A percentile compares a stretch with the other conserved stretches of the same genome.
phyloP scores from a whole-genome alignment of 1,140 invertebrate species.

The Bilobella aurantiaca region DNA sequence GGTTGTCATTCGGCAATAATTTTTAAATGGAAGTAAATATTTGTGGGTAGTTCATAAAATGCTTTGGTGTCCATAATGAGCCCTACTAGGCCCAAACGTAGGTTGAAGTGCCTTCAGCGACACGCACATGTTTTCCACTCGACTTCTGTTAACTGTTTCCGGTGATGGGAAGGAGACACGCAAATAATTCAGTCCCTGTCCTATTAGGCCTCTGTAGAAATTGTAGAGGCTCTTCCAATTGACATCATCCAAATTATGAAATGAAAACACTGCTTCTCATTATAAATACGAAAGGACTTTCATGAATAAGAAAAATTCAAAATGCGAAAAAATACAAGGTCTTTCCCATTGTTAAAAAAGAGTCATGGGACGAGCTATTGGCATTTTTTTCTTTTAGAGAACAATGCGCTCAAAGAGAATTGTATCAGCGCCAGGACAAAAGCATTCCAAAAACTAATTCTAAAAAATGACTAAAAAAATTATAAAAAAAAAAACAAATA shows the following conservation, averaged over 20 bases:
- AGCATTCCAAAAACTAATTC: too few species aligned
- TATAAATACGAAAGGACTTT: not conserved
- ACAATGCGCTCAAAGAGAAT: too few species aligned
- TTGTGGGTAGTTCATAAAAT: too few species aligned
- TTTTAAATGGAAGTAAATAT: too few species aligned
- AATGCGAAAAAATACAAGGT: not conserved
- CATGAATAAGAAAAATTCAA: not conserved
- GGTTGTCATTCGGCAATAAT: too few species aligned
- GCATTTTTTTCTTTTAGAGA: too few species aligned
- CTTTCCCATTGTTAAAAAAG: not conserved
- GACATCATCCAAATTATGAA: not conserved
- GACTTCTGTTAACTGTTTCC: slow-evolving; percentile 12
- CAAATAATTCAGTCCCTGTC: not conserved
- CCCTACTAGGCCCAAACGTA: not conserved
- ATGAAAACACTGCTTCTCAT: not conserved
- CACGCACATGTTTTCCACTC: slow-evolving; percentile 9
- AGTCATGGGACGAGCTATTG: not conserved
- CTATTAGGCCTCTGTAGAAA: not conserved
- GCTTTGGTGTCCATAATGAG: slow-evolving; percentile 1
- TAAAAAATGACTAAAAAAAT: too few species aligned
- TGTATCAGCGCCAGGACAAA: too few species aligned
- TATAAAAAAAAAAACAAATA: not conserved
- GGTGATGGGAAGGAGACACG: not conserved
- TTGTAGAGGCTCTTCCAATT: not conserved
- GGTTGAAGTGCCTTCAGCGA: not conserved